Evolutionary conservation across 2,113 vertebrate genomes (phyloP), one percentile per base, ranked within the genome.

Genomic region (Calidris pugnax): DNA sequence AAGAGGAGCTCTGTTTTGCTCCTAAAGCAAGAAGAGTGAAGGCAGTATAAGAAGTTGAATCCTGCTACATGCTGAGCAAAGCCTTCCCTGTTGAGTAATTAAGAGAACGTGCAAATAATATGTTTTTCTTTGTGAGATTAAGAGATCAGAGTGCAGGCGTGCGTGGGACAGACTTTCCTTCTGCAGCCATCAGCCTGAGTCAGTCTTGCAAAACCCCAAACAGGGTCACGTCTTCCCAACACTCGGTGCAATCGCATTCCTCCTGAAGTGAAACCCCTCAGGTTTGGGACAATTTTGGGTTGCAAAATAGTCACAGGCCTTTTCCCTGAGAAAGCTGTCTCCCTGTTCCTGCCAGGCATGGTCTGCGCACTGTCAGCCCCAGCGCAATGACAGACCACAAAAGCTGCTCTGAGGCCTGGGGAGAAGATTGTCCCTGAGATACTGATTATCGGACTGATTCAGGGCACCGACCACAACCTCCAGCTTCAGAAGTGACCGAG

Each of bases 161-260:
- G 62, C 39, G 21, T n/a, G 51, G 62, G 84, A 56, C 74, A 33
- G 81, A 22, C 59, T 68, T 57, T 16, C 43, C 75, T 12, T 67
- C 56, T 21, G 6, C 8, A 2, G 16, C 4, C 0, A 35, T 37
- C 59, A 53, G 50, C 56, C 62, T 1, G 0, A 86, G 55, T 47
- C 47, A 1, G 0, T 37, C 91, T 67, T 8, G 0, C 73, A 72
- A 67, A 89, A 81, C 76, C 14, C 1, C 80, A 56, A 14, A 35
- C 18, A 3, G 6, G 1, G 9, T 3, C 7, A 0, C 1, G 12
- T 23, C 93, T 75, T 17, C 21, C 0, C 26, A 28, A 4, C 1
- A 3, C 39, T 79, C 0, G 0, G 17, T 18, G 33, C 33, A 30
- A 51, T 48, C 3, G 0, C 16, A 0, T 85, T 43, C 53, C 41